phyloP scores from a whole-genome alignment of 2,888 invertebrate species.

The Phyllotreta striolata region DNA sequence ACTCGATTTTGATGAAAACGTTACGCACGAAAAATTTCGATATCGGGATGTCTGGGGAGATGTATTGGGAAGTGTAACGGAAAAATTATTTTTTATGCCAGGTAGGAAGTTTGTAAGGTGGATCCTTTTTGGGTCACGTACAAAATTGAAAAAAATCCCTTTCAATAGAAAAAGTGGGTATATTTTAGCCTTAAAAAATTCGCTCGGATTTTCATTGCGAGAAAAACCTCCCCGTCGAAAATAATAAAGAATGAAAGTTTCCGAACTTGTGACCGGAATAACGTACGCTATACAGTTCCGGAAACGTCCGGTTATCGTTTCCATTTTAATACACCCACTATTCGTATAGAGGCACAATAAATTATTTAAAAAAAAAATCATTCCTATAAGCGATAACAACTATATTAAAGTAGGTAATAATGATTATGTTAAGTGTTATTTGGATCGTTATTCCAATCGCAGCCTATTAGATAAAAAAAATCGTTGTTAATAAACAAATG shows the following conservation, averaged over 20 bases:
- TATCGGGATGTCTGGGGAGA: conserved; percentile 28
- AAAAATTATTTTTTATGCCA: conserved; percentile 29
- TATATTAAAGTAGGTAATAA: too few species aligned
- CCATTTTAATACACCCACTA: too few species aligned
- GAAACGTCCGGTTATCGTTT: too few species aligned
- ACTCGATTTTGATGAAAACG: conserved; percentile 31
- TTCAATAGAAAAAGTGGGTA: conserved; percentile 17
- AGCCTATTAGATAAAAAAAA: too few species aligned
- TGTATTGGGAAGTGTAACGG: conserved; percentile 21
- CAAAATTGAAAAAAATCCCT: conserved; percentile 27
- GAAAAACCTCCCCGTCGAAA: conserved; percentile 6
- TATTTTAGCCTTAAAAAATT: conserved; percentile 17
- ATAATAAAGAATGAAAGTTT: conserved; percentile 14
- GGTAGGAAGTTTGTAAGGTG: conserved; percentile 21
- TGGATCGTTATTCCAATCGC: too few species aligned
- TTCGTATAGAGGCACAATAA: too few species aligned
- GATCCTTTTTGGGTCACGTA: conserved; percentile 28
- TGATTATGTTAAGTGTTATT: too few species aligned
- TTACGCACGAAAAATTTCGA: conserved; percentile 29
- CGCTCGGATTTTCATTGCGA: conserved; percentile 7
- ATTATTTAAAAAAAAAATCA: too few species aligned
- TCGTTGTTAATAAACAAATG: conserved; percentile 2
- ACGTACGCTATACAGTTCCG: background rate
- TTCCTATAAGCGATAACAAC: too few species aligned
- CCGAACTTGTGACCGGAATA: conserved; percentile 15